These are phyloP conservation scores for Ormyrus thymus DNA, from an alignment of 2,888 invertebrate species.

Conservation along the genomic window DNA sequence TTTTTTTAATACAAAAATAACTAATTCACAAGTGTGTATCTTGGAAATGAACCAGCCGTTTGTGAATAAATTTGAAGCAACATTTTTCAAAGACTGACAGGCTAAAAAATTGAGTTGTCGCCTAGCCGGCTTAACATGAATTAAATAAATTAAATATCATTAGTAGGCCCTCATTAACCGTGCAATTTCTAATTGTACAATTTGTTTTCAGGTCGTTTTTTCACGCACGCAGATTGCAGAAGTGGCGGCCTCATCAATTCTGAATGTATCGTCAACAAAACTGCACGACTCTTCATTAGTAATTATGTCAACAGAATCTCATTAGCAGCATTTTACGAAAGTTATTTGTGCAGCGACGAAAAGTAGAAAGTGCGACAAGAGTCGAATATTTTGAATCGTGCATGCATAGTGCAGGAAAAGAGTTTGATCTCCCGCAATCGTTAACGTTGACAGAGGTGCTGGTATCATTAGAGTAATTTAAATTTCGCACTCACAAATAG, in stretches of 20 bases:
- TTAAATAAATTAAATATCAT: background rate
- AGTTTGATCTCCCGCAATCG: no score
- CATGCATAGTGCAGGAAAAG: background rate
- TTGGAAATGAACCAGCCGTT: no score
- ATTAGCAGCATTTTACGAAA: constrained; percentile 3
- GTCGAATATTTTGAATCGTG: background rate
- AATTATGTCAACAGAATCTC: background rate
- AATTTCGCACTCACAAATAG: no score
- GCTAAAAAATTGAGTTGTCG: no score
- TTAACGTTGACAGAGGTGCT: no score
- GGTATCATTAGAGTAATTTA: no score
- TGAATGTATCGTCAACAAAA: background rate
- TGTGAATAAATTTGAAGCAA: background rate
- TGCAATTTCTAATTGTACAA: background rate
- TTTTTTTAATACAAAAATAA: no score
- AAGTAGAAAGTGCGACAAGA: background rate
- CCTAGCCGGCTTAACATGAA: background rate
- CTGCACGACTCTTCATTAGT: background rate
- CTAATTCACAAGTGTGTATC: no score
- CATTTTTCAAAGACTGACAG: no score
- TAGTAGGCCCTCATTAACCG: constrained; percentile 16
- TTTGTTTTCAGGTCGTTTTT: background rate
- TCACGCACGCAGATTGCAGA: background rate
- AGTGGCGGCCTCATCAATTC: background rate
- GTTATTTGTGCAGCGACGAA: no score